Percentiles rank a stretch among this genome's conserved stretches.
Conservation (phyloP, 2,888 invertebrate genomes). For the Ophioninae sp. region DNA sequence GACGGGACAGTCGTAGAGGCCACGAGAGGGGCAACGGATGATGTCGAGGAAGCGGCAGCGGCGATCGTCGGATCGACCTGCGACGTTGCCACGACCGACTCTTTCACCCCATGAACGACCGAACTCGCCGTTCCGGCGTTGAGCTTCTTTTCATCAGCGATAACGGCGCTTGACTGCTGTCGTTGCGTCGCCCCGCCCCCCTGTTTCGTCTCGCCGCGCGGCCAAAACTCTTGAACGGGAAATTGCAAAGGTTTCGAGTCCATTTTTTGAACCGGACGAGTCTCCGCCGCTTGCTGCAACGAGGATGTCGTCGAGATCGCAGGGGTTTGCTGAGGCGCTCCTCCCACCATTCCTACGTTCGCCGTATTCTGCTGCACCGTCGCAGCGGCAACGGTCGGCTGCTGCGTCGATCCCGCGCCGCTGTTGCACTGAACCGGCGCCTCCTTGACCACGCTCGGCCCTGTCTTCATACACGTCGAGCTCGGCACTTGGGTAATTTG, state of each 20-base stretch:
- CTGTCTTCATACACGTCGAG: constrained; percentile 33
- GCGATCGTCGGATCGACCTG: constrained; percentile 42
- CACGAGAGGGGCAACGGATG: constrained; percentile 64
- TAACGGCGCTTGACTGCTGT: neutral
- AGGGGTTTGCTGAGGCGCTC: constrained; percentile 24
- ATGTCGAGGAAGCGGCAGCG: neutral
- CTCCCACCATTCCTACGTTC: constrained; percentile 15
- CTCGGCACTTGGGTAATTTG: constrained; percentile 29
- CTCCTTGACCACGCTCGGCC: constrained; percentile 66
- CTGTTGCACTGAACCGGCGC: constrained; percentile 68
- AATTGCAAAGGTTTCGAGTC: constrained; percentile 73
- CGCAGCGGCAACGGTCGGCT: neutral
- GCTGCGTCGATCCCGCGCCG: constrained; percentile 62
- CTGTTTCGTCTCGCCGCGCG: constrained; percentile 71
- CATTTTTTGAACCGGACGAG: constrained; percentile 35
- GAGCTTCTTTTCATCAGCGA: constrained; percentile 37
- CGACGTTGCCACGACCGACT: constrained; percentile 8
- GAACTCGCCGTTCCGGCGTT: constrained; percentile 47
- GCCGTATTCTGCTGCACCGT: constrained; percentile 65
- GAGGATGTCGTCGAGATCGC: constrained; percentile 31
- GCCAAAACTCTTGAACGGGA: constrained; percentile 71
- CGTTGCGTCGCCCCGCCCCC: neutral
- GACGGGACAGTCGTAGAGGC: constrained; percentile 53
- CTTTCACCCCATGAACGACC: constrained; percentile 13
- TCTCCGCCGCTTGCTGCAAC: constrained; percentile 21